phyloP scores from a whole-genome alignment of 2,888 invertebrate species.

The Meloe dianella region DNA sequence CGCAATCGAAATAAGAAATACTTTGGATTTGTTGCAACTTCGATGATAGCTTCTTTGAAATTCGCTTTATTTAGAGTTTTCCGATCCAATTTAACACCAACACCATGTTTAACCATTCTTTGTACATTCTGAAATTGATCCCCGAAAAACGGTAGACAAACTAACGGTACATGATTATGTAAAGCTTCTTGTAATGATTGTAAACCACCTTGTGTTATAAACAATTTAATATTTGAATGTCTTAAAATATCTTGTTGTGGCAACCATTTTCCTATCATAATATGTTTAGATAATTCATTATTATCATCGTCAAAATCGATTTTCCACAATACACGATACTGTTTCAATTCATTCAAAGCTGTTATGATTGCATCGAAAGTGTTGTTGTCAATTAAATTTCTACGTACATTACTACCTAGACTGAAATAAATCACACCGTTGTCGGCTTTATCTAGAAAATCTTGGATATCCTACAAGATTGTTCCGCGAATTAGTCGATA shows the following conservation, averaged over 20 bases:
- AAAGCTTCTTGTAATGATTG: slow-evolving; percentile 60
- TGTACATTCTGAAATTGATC: slow-evolving; percentile 57
- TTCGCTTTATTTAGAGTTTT: slow-evolving; percentile 41
- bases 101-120: slow-evolving; percentile 39
- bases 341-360: not conserved
- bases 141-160: slow-evolving; percentile 57
- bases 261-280: slow-evolving; percentile 9
- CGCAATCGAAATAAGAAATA: slow-evolving; percentile 27
- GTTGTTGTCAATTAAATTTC: not conserved
- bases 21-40: slow-evolving; percentile 45
- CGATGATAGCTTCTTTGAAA: slow-evolving; percentile 42
- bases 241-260: slow-evolving; percentile 31
- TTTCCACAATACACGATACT: not conserved
- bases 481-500: not conserved
- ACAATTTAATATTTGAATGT: slow-evolving; percentile 58
- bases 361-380: not conserved
- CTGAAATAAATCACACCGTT: slow-evolving; percentile 34
- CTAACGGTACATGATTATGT: slow-evolving; percentile 55
- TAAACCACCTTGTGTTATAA: slow-evolving; percentile 60
- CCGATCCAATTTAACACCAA: slow-evolving; percentile 53
- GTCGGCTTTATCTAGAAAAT: slow-evolving; percentile 27
- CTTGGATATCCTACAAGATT: slow-evolving; percentile 22
- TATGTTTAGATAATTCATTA: not conserved
- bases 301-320: not conserved
- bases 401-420: slow-evolving; percentile 20